Conservation (phyloP, 2,113 vertebrate species). For the Pheucticus melanocephalus region DNA sequence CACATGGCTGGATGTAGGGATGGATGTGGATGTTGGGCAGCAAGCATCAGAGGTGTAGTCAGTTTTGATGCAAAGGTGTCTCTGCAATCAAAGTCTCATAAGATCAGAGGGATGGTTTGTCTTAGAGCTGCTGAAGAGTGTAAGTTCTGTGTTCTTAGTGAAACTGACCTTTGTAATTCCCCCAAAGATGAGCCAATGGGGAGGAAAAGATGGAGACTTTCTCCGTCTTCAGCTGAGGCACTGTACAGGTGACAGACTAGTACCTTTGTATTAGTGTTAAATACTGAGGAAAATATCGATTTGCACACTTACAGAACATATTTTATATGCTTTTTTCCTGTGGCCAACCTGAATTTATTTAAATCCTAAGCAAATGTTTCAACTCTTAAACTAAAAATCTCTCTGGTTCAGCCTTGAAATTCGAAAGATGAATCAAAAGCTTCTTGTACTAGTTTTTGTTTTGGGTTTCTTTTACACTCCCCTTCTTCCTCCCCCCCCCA, state of each 20-base stretch:
- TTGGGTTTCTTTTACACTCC: accelerated
- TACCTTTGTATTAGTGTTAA: neutral
- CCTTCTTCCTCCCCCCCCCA: accelerated
- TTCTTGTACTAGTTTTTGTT: neutral
- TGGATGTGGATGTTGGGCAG: neutral
- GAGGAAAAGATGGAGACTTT: neutral
- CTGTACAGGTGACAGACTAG: neutral
- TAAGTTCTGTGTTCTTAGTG: neutral
- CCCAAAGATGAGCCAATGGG: neutral
- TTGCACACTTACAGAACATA: neutral
- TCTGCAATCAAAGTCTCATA: neutral
- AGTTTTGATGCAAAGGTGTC: accelerated
- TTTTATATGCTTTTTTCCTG: neutral
- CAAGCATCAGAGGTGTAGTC: accelerated
- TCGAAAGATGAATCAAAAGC: neutral
- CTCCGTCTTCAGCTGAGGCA: neutral
- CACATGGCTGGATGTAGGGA: neutral
- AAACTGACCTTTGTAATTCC: neutral
- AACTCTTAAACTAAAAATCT: neutral
- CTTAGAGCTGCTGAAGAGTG: neutral
- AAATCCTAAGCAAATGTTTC: neutral
- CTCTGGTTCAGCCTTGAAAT: neutral
- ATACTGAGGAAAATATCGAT: neutral
- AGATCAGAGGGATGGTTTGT: neutral
- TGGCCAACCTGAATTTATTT: neutral